Evolutionary conservation across 2,113 vertebrate genomes (phyloP).

Genomic region (Melanocharis versteri): DNA sequence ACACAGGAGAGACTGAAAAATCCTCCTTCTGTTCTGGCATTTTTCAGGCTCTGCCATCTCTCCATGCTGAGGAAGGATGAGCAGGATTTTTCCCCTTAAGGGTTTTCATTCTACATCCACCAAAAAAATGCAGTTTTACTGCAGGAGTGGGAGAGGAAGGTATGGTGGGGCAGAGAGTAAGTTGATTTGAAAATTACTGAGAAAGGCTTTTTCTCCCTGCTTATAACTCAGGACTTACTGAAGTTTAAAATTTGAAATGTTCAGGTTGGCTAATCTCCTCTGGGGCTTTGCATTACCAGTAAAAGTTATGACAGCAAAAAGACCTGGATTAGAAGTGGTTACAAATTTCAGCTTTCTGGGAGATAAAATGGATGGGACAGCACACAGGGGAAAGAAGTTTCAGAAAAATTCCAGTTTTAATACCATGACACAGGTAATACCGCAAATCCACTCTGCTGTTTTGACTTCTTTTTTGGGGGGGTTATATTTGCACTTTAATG

Average conservation of each 20-base stretch:
- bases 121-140: neutral
- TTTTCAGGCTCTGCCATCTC: neutral
- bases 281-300: neutral
- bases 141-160: neutral
- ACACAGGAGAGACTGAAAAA: neutral
- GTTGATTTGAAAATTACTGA: neutral
- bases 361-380: neutral
- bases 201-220: neutral
- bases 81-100: neutral
- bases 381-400: neutral
- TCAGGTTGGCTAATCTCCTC: slow-evolving; percentile 5
- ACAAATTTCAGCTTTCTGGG: neutral
- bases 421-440: neutral
- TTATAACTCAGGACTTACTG: neutral
- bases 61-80: neutral
- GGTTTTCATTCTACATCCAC: neutral
- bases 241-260: slow-evolving; percentile 28
- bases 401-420: neutral
- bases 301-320: neutral
- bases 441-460: neutral
- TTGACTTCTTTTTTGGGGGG: neutral
- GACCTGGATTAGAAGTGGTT: neutral
- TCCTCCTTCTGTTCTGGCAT: neutral
- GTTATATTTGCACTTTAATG: neutral
- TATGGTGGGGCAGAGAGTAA: neutral